These are phyloP conservation scores for Noctua pronuba DNA, from an alignment of 2,888 invertebrate species.

Conservation along the genomic window DNA sequence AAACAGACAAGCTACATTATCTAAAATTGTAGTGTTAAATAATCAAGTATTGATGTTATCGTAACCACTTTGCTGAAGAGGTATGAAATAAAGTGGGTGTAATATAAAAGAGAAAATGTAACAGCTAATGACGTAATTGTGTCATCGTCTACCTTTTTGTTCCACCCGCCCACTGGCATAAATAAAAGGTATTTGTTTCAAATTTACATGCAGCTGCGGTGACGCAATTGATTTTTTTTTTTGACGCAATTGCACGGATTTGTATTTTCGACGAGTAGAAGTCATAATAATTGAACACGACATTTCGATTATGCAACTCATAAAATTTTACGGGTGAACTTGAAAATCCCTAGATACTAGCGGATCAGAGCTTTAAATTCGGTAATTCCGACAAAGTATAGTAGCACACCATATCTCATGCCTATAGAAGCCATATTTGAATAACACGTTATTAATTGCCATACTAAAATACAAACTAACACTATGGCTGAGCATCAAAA, in stretches of 20 bases:
- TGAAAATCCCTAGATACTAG: neutral
- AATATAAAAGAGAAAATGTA: slow-evolving; percentile 41
- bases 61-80: slow-evolving; percentile 31
- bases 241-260: neutral
- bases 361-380: neutral
- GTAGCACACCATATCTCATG: neutral
- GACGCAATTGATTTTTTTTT: slow-evolving; percentile 9
- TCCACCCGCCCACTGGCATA: slow-evolving; percentile 29
- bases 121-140: slow-evolving; percentile 42
- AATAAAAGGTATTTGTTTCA: slow-evolving; percentile 15
- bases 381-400: neutral
- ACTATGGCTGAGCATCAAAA: neutral
- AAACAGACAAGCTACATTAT: neutral
- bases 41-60: slow-evolving; percentile 20
- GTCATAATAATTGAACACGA: neutral
- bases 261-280: slow-evolving; percentile 13
- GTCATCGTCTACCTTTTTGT: slow-evolving; percentile 41
- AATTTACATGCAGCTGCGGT: slow-evolving; percentile 17
- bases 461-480: neutral
- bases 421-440: neutral
- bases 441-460: slow-evolving; percentile 2
- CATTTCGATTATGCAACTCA: neutral
- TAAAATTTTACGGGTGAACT: neutral
- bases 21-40: slow-evolving; percentile 9
- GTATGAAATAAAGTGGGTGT: slow-evolving; percentile 28